phyloP scores from a whole-genome alignment of 2,113 vertebrate genomes.

The Hippopotamus amphibius region DNA sequence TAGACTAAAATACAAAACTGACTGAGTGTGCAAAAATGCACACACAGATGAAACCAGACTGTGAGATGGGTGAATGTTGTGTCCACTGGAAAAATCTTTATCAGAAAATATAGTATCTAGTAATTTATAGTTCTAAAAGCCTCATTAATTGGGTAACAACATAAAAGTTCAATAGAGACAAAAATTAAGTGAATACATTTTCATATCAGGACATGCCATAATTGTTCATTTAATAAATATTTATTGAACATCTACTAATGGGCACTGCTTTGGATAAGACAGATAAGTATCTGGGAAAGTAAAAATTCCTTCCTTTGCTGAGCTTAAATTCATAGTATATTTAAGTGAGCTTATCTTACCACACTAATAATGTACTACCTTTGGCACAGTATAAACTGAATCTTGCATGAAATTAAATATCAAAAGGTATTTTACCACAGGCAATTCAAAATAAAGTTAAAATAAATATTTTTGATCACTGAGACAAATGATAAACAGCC shows the following conservation, averaged over 20 bases:
- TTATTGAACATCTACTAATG: neutral
- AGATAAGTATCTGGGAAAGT: neutral
- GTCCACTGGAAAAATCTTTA: neutral
- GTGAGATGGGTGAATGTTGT: neutral
- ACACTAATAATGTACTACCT: neutral
- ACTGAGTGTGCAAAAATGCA: neutral
- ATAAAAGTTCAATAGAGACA: neutral
- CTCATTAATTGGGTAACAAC: neutral
- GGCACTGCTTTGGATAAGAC: neutral
- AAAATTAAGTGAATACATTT: slow-evolving; percentile 13
- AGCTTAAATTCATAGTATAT: neutral
- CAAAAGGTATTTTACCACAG: neutral
- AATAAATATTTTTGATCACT: neutral
- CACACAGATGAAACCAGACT: neutral
- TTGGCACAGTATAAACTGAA: neutral
- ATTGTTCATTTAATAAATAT: neutral
- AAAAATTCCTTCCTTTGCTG: neutral
- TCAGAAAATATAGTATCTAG: neutral
- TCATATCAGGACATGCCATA: neutral
- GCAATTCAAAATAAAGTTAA: slow-evolving; percentile 19
- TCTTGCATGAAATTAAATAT: neutral
- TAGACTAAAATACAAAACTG: neutral
- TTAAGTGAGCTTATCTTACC: slow-evolving; percentile 10
- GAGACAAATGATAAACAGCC: neutral
- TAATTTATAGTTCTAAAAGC: neutral